phyloP scores from a whole-genome alignment of 92 coral and sea anemone species.

The Bergia sp. region DNA sequence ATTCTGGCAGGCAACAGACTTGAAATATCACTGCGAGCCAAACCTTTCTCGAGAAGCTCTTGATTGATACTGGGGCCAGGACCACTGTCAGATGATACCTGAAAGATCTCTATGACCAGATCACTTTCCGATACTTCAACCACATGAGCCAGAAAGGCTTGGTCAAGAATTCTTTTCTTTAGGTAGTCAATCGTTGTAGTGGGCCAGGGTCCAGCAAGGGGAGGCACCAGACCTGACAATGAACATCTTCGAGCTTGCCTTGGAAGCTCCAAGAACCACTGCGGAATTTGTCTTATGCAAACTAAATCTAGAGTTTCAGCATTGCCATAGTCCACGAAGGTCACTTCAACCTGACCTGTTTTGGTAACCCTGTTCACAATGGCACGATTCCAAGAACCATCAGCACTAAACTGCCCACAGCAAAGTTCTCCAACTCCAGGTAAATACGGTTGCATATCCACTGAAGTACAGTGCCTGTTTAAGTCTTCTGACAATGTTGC shows the following conservation, averaged over 20 bases:
- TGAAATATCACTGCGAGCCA: slow-evolving; percentile 29
- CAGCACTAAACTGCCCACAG: slow-evolving; percentile 66
- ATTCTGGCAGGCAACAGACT: slow-evolving; percentile 36
- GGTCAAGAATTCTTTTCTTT: slow-evolving; percentile 41
- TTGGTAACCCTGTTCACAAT: slow-evolving; percentile 58
- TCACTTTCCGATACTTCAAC: slow-evolving; percentile 6
- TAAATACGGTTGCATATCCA: slow-evolving; percentile 54
- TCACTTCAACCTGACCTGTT: slow-evolving; percentile 53
- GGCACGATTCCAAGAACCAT: slow-evolving; percentile 77
- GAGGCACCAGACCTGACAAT: slow-evolving; percentile 53
- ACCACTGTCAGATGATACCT: slow-evolving; percentile 24
- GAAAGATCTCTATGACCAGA: slow-evolving; percentile 61
- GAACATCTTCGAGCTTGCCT: slow-evolving; percentile 68
- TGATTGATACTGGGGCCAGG: slow-evolving; percentile 57
- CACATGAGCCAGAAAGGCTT: slow-evolving; percentile 64
- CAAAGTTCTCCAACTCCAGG: slow-evolving; percentile 72
- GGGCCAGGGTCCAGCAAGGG: slow-evolving; percentile 41
- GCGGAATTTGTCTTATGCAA: slow-evolving; percentile 53
- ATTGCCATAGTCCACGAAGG: slow-evolving; percentile 84
- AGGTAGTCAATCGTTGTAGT: slow-evolving; percentile 53
- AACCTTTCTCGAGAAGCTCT: slow-evolving; percentile 46
- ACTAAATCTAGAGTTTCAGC: slow-evolving; percentile 42
- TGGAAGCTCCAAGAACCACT: slow-evolving; percentile 66
- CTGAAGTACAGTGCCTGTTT: slow-evolving; percentile 58
- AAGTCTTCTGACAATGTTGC: slow-evolving; percentile 56